phyloP scores from a whole-genome alignment of 2,113 vertebrate genomes.

The Alces alces region DNA sequence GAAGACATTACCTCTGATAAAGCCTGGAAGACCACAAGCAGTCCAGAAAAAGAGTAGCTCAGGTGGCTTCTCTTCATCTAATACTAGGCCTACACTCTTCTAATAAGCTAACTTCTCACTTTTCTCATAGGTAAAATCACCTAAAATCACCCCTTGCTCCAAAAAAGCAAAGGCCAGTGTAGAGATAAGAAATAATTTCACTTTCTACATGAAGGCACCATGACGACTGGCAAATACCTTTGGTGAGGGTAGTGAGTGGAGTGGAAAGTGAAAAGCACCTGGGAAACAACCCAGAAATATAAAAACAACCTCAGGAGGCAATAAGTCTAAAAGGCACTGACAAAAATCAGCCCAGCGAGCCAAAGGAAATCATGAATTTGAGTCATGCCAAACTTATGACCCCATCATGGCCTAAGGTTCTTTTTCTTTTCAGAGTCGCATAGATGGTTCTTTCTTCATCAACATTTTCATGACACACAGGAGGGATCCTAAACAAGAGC shows the following conservation, averaged over 20 bases:
- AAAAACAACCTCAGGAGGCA: neutral
- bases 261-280: neutral
- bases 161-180: neutral
- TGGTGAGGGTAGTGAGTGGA: neutral
- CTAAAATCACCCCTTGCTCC: neutral
- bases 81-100: neutral
- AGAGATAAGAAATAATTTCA: neutral
- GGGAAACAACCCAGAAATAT: neutral
- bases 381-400: neutral
- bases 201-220: neutral
- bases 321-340: neutral
- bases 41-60: conserved; percentile 16
- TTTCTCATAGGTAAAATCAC: neutral
- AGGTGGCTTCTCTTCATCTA: neutral
- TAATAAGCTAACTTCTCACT: conserved; percentile 33
- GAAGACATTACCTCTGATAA: conserved; percentile 14
- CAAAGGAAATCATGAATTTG: neutral
- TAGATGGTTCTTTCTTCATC: neutral
- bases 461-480: neutral
- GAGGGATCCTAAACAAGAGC: neutral
- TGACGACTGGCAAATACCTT: neutral
- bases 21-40: neutral
- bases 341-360: neutral
- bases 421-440: neutral
- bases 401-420: neutral